phyloP scores from a whole-genome alignment of 2,113 vertebrate species.

The Campylorhamphus procurvoides region DNA sequence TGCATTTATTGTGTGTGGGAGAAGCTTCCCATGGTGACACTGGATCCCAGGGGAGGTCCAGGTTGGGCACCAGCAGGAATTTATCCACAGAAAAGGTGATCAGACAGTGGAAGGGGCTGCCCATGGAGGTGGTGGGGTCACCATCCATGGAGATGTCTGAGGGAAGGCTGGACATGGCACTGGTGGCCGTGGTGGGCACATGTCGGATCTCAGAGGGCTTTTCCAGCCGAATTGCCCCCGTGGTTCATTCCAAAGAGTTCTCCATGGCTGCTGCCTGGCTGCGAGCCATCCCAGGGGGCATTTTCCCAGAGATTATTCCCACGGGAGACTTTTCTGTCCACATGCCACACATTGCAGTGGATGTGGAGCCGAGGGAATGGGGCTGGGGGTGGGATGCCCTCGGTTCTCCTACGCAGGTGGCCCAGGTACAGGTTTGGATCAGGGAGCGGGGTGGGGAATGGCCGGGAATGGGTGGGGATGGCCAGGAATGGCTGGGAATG shows the following conservation, averaged over 20 bases:
- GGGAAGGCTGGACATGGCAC: fast-evolving
- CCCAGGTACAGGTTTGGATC: no score
- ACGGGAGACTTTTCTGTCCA: no score
- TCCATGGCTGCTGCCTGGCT: neutral
- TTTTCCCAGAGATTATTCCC: neutral
- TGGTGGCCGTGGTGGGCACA: neutral
- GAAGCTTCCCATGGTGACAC: neutral
- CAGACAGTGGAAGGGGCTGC: neutral
- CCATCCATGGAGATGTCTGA: neutral
- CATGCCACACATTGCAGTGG: no score
- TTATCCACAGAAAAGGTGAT: neutral
- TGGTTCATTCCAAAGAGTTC: neutral
- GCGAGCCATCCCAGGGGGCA: no score
- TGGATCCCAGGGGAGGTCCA: neutral
- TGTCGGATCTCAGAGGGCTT: neutral
- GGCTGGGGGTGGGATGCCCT: no score
- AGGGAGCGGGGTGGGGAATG: no score
- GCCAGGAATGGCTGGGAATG: no score
- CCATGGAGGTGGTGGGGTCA: neutral
- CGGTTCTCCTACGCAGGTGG: neutral
- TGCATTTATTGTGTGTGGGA: fast-evolving
- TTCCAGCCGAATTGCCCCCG: neutral
- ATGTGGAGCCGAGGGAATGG: no score
- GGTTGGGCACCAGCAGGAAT: neutral
- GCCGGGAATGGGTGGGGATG: no score